These are phyloP conservation scores for Sebastes schlegelii DNA, from an alignment of 2,113 vertebrate genomes.

Conservation along the genomic window DNA sequence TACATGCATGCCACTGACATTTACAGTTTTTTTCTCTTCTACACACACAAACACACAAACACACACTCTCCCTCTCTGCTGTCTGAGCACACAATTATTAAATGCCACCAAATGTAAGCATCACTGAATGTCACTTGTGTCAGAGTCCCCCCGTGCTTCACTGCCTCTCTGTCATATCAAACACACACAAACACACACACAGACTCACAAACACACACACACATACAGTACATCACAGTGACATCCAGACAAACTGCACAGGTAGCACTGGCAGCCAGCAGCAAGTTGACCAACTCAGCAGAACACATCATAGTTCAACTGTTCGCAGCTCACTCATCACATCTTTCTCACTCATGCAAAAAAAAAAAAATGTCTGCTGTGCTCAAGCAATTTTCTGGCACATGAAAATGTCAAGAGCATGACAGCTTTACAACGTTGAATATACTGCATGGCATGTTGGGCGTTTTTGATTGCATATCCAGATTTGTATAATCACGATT, in stretches of 20 bases:
- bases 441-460: too few species aligned
- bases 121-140: slow-evolving; percentile 1
- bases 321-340: not conserved
- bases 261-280: too few species aligned
- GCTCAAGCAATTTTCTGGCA: not conserved
- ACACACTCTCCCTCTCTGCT: not conserved
- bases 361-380: too few species aligned
- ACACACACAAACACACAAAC: not conserved
- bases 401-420: not conserved
- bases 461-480: too few species aligned
- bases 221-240: too few species aligned
- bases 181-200: not conserved
- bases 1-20: not conserved
- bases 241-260: too few species aligned
- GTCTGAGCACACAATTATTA: not conserved
- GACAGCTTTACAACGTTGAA: too few species aligned
- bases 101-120: not conserved
- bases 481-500: too few species aligned
- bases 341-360: too few species aligned
- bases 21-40: not conserved
- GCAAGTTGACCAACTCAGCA: not conserved
- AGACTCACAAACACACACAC: slow-evolving; percentile 7
- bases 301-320: not conserved
- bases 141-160: too few species aligned
- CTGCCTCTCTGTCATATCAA: not conserved